Percentiles rank a stretch among this genome's conserved stretches.
Conservation (phyloP, 2,888 invertebrate species). For the Habrosyne pyritoides region DNA sequence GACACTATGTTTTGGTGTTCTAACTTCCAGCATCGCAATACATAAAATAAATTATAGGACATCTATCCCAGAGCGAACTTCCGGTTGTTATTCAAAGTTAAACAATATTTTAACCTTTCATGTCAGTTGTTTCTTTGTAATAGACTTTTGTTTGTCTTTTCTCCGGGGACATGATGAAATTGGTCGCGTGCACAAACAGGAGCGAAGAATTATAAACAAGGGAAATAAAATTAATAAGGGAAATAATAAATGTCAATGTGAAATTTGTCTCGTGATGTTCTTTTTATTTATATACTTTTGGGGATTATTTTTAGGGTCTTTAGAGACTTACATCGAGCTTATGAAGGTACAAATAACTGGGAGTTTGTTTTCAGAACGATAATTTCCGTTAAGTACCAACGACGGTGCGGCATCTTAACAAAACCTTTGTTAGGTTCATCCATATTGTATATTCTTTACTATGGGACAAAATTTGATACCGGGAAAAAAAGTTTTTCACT, state of each 20-base stretch:
- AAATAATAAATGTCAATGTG: slow-evolving; percentile 3
- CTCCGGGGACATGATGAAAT: slow-evolving; percentile 35
- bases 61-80: slow-evolving; percentile 40
- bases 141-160: slow-evolving; percentile 49
- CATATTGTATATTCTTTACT: no score
- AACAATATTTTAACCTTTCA: slow-evolving; percentile 62
- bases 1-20: slow-evolving; percentile 14
- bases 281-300: neutral
- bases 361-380: no score
- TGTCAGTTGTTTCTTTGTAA: slow-evolving; percentile 49
- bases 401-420: no score
- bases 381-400: no score
- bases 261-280: neutral
- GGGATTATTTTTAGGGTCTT: neutral
- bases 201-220: slow-evolving; percentile 10
- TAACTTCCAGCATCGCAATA: slow-evolving; percentile 19
- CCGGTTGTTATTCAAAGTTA: slow-evolving; percentile 55
- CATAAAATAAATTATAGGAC: slow-evolving; percentile 44
- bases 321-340: no score
- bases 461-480: no score
- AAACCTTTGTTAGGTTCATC: no score
- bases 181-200: slow-evolving; percentile 24
- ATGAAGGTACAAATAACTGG: no score
- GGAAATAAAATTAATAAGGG: slow-evolving; percentile 10
- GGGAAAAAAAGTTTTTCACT: no score